phyloP scores from a whole-genome alignment of 1,140 invertebrate genomes.

The Pectinophora gossypiella region DNA sequence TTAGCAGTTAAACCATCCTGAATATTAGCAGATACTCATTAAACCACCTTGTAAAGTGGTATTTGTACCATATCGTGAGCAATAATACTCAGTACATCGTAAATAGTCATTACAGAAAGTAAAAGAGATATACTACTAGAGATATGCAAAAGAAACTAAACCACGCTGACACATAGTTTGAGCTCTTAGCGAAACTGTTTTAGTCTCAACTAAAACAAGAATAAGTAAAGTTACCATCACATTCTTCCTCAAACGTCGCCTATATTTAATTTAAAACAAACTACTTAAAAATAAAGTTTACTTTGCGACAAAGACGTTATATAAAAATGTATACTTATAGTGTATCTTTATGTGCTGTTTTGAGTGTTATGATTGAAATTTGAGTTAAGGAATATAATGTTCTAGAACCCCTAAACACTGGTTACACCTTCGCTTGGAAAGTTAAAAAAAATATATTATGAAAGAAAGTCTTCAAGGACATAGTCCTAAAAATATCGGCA shows the following conservation, averaged over 20 bases:
- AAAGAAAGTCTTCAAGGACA: not conserved
- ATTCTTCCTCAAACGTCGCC: not conserved
- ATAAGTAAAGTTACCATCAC: conserved; percentile 2
- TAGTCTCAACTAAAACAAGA: not conserved
- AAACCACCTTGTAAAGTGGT: too few relatives aligned
- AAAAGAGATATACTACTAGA: too few relatives aligned
- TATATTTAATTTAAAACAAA: not conserved
- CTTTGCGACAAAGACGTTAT: conserved; percentile 17
- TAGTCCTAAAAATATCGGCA: not conserved
- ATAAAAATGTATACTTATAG: conserved; percentile 7
- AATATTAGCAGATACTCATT: too few relatives aligned
- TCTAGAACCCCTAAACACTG: not conserved
- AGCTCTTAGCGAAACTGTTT: not conserved
- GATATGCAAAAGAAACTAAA: too few relatives aligned
- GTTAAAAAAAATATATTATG: too few relatives aligned
- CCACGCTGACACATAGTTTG: too few relatives aligned
- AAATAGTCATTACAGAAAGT: too few relatives aligned
- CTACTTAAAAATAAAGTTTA: conserved; percentile 8
- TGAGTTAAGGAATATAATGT: not conserved
- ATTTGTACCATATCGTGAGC: too few relatives aligned
- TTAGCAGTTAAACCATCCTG: too few relatives aligned
- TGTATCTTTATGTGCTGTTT: conserved; percentile 5
- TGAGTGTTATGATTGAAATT: conserved; percentile 7
- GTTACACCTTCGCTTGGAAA: not conserved
- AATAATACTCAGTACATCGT: too few relatives aligned